Percentiles rank a stretch among this genome's conserved stretches.
These are phyloP conservation scores for Pandemis cinnamomeana DNA, from an alignment of 2,888 invertebrate genomes.

Conservation along the genomic window DNA sequence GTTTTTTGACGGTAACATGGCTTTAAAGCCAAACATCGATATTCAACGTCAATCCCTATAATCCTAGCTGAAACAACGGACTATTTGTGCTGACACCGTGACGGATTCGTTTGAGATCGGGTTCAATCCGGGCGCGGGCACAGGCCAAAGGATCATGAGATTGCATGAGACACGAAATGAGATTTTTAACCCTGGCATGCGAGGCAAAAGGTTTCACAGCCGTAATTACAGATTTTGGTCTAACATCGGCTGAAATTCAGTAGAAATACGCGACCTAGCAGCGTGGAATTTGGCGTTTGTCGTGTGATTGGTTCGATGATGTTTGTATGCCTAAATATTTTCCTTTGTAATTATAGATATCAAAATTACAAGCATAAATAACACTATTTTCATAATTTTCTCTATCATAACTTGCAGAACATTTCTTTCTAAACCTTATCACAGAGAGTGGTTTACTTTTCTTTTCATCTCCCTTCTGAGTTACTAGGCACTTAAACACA, in stretches of 20 bases:
- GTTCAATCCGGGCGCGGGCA: conserved; percentile 58
- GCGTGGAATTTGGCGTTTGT: not conserved
- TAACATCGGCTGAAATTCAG: conserved; percentile 1
- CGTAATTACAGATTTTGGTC: conserved; percentile 23
- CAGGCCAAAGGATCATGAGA: conserved; percentile 59
- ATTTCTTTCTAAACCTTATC: no score
- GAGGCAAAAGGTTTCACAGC: conserved; percentile 15
- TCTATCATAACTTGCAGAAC: no score
- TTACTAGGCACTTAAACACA: no score
- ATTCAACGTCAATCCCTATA: conserved; percentile 48
- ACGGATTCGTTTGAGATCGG: conserved; percentile 71
- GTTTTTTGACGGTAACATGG: not conserved
- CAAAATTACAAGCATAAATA: no score
- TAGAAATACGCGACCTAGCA: not conserved
- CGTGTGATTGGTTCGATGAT: not conserved
- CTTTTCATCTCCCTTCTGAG: no score
- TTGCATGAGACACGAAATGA: conserved; percentile 42
- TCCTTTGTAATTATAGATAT: not conserved
- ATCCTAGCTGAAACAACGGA: conserved; percentile 62
- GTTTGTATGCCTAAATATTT: not conserved
- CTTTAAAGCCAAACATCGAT: not conserved
- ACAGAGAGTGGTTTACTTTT: no score
- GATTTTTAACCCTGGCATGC: conserved; percentile 38
- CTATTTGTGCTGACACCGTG: conserved; percentile 63
- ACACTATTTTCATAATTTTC: no score